phyloP scores from a whole-genome alignment of 2,113 vertebrate species.

The Microtus richardsoni region DNA sequence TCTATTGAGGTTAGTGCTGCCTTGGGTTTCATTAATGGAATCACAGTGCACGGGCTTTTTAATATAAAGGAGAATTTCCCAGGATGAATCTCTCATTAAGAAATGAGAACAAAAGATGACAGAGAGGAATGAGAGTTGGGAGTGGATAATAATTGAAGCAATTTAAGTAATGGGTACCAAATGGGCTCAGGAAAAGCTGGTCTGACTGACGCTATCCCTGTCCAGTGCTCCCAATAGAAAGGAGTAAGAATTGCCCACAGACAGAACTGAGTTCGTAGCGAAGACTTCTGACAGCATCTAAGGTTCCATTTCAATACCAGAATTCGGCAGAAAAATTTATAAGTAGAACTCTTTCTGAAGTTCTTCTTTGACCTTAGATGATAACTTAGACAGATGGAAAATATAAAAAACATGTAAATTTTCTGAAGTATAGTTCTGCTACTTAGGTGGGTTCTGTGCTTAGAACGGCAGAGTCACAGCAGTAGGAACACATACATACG shows the following conservation, averaged over 20 bases:
- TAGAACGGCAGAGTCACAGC: neutral
- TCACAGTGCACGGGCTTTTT: neutral
- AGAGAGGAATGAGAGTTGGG: neutral
- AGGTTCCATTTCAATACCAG: neutral
- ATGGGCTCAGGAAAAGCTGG: neutral
- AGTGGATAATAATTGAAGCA: neutral
- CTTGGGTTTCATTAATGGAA: neutral
- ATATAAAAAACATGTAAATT: neutral
- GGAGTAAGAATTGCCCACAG: neutral
- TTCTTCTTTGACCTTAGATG: neutral
- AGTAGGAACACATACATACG: neutral
- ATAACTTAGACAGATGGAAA: neutral
- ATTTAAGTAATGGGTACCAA: neutral
- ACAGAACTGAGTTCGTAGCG: neutral
- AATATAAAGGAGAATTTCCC: neutral
- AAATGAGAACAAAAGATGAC: neutral
- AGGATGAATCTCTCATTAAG: neutral
- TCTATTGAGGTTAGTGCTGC: neutral
- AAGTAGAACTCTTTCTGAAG: neutral
- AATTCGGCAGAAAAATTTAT: neutral
- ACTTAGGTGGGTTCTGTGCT: neutral
- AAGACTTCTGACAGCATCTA: neutral
- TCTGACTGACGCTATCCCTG: neutral
- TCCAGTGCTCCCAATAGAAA: neutral
- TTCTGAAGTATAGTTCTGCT: neutral